Evolutionary conservation across 2,888 invertebrate genomes (phyloP).

Genomic region (Drosophila putrida): DNA sequence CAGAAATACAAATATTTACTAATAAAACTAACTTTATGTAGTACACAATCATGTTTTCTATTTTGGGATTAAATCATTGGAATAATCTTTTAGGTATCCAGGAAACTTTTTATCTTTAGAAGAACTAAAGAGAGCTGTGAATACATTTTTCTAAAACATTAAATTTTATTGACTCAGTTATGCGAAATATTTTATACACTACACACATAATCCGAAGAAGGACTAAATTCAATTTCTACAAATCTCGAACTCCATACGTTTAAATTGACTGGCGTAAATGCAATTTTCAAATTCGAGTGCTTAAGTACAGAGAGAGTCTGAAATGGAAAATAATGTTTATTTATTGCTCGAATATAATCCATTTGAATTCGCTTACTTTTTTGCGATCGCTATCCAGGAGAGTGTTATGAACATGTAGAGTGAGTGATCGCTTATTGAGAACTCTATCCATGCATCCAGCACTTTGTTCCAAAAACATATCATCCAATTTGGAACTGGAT

Average conservation of each 20-base stretch:
- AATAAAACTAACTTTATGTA: constrained; percentile 84
- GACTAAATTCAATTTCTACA: constrained; percentile 45
- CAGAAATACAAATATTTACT: constrained; percentile 69
- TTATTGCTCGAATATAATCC: neutral
- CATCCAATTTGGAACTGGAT: constrained; percentile 30
- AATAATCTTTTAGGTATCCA: no score
- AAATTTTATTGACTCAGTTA: no score
- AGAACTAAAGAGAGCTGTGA: constrained; percentile 11
- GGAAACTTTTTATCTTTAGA: no score
- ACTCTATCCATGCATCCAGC: neutral
- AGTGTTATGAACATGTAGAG: constrained; percentile 36
- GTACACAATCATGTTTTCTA: constrained; percentile 56
- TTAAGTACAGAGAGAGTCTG: constrained; percentile 23
- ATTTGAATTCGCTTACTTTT: constrained; percentile 9
- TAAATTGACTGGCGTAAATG: constrained; percentile 32
- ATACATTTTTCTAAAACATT: no score
- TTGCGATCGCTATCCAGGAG: neutral
- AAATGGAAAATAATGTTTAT: neutral
- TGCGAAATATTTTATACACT: no score
- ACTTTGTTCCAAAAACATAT: constrained; percentile 22
- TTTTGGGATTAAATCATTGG: neutral
- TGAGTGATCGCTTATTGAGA: constrained; percentile 19
- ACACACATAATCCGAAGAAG: neutral
- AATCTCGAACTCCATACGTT: constrained; percentile 39
- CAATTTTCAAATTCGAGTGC: constrained; percentile 40